phyloP scores from a whole-genome alignment of 2,888 invertebrate species.

The Parnassius mnemosyne region DNA sequence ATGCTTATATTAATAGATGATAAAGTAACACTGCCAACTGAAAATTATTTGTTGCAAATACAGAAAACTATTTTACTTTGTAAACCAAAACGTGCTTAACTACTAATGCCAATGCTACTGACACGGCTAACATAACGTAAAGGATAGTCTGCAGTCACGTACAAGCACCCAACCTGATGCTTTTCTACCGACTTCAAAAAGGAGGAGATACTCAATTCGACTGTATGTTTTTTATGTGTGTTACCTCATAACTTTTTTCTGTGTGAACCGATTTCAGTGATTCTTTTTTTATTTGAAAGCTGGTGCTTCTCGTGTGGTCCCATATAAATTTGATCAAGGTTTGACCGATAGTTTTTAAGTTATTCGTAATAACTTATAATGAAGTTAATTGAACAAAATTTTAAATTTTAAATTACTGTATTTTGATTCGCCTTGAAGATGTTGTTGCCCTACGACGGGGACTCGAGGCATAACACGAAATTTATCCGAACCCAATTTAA shows the following conservation, averaged over 20 bases:
- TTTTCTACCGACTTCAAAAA: conserved; percentile 32
- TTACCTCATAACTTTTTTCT: too few relatives aligned
- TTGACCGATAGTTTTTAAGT: too few relatives aligned
- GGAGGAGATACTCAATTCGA: too few relatives aligned
- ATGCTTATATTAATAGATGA: too few relatives aligned
- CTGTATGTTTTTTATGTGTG: too few relatives aligned
- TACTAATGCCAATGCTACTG: conserved; percentile 20
- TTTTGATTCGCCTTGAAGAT: conserved; percentile 43
- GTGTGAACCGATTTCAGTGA: too few relatives aligned
- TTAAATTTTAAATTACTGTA: conserved; percentile 30
- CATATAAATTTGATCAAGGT: too few relatives aligned
- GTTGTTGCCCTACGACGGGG: conserved; percentile 41
- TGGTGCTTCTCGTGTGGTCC: too few relatives aligned
- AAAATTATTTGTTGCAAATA: conserved; percentile 9
- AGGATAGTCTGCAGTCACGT: conserved; percentile 54
- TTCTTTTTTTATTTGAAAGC: too few relatives aligned
- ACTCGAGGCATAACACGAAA: conserved; percentile 50
- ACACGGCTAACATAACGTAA: conserved; percentile 51
- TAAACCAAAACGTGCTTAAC: conserved; percentile 14
- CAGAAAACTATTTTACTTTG: conserved; percentile 1
- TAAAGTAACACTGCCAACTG: conserved; percentile 1
- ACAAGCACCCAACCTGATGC: conserved; percentile 51
- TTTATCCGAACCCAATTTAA: conserved; percentile 71
- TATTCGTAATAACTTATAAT: too few relatives aligned
- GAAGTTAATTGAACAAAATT: too few relatives aligned